These are phyloP conservation scores for Athene noctua DNA, from an alignment of 2,113 vertebrate species.

Conservation along the genomic window DNA sequence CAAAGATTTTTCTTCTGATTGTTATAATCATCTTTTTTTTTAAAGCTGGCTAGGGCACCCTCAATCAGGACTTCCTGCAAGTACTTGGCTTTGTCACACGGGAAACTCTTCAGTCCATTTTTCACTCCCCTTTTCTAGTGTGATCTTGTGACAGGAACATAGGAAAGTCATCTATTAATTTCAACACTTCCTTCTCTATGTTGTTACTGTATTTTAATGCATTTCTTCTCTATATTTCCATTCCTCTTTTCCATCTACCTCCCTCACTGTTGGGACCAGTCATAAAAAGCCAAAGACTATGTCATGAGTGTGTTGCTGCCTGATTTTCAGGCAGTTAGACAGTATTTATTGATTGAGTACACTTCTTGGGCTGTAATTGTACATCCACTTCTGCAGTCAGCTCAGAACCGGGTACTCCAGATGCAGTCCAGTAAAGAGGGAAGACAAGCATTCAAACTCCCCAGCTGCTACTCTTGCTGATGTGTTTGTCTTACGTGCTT, in stretches of 20 bases:
- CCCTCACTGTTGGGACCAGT: neutral
- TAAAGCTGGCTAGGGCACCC: neutral
- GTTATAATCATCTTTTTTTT: neutral
- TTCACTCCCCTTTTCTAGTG: neutral
- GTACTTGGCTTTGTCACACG: neutral
- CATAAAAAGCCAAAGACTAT: neutral
- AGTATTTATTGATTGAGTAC: neutral
- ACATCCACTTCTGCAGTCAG: neutral
- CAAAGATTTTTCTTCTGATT: neutral
- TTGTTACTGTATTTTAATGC: neutral
- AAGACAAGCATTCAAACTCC: accelerated
- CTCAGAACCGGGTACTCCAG: neutral
- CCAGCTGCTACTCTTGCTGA: neutral
- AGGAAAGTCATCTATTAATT: neutral
- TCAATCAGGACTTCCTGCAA: neutral
- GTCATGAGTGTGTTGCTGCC: neutral
- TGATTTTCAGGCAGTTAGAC: neutral
- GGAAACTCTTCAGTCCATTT: neutral
- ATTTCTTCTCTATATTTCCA: neutral
- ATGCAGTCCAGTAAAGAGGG: neutral
- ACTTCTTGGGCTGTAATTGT: neutral
- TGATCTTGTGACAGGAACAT: neutral
- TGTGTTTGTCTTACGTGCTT: neutral
- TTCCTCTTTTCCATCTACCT: neutral
- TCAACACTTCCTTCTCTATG: neutral